A percentile compares a stretch with the other conserved stretches of the same genome.
Evolutionary conservation across 2,113 vertebrate species (phyloP).

Genomic region (Antigone vipio): DNA sequence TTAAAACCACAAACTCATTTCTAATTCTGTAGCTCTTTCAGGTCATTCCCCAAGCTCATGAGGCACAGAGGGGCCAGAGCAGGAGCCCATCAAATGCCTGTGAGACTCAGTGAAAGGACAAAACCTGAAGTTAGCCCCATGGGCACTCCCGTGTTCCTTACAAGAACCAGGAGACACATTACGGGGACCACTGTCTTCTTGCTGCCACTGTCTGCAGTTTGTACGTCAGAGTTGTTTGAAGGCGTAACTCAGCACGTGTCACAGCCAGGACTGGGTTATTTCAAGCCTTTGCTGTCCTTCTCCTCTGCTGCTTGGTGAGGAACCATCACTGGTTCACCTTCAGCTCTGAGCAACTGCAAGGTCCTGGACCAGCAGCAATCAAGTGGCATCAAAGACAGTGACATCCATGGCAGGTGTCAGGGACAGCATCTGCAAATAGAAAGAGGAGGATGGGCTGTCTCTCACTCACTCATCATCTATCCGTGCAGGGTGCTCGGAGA

Average conservation of each 20-base stretch:
- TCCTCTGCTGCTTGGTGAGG: neutral
- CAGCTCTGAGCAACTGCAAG: neutral
- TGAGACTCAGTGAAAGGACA: neutral
- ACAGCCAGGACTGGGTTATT: neutral
- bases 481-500: neutral
- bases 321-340: neutral
- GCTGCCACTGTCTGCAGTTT: neutral
- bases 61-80: neutral
- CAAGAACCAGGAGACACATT: neutral
- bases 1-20: neutral
- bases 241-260: rapidly evolving
- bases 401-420: neutral
- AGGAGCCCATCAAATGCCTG: neutral
- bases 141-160: neutral
- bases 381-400: neutral
- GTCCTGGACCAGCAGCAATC: neutral
- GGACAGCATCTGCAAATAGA: neutral
- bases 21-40: neutral
- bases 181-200: neutral
- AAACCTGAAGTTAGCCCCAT: neutral
- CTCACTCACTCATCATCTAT: neutral
- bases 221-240: neutral
- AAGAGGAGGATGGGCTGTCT: neutral
- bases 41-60: neutral
- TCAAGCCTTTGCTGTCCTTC: neutral